Percentiles rank a stretch among this genome's conserved stretches.
Evolutionary conservation across 2,113 vertebrate species (phyloP).

Genomic region (Panurus biarmicus): DNA sequence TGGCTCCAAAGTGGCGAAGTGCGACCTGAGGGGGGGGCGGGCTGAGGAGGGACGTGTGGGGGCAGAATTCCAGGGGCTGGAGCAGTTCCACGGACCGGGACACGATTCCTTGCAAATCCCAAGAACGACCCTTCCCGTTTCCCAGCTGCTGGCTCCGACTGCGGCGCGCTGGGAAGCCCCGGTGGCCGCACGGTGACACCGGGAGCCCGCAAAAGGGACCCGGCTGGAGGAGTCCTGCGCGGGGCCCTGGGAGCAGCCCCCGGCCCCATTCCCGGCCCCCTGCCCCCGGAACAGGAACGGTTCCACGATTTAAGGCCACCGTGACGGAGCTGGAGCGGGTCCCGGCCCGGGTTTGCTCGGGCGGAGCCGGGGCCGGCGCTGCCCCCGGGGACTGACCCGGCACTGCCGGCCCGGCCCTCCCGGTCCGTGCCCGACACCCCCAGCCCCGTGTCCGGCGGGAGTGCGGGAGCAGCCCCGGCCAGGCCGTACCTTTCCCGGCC

Average conservation of each 20-base stretch:
- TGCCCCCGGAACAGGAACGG: background rate
- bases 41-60: background rate
- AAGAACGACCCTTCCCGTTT: rapidly evolving
- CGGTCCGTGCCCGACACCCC: too few relatives aligned
- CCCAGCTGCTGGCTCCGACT: background rate
- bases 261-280: background rate
- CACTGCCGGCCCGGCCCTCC: background rate
- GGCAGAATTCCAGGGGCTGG: background rate
- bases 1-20: slow-evolving; percentile 41
- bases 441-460: rapidly evolving
- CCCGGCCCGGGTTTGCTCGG: background rate
- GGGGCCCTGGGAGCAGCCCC: too few relatives aligned
- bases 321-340: background rate
- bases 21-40: background rate
- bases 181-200: rapidly evolving
- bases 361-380: rapidly evolving
- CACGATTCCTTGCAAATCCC: background rate
- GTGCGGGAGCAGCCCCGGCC: background rate
- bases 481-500: background rate
- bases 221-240: too few relatives aligned
- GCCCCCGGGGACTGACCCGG: background rate
- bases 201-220: background rate
- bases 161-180: background rate
- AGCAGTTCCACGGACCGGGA: rapidly evolving
- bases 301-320: background rate